These are phyloP conservation scores for Amyelois transitella DNA, from an alignment of 1,140 invertebrate species.

Conservation along the genomic window DNA sequence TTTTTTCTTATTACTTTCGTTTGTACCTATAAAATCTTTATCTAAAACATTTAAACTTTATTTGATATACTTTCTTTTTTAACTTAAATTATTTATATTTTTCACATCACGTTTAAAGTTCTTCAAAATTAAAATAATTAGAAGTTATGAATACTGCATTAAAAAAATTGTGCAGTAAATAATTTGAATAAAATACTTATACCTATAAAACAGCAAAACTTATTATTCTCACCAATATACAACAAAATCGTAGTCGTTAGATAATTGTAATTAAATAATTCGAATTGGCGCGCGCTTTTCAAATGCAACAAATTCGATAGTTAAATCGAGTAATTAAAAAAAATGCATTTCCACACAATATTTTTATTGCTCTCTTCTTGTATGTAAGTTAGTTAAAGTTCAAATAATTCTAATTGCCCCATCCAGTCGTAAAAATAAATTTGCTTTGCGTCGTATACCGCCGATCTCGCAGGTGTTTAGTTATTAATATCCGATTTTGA, in stretches of 20 bases:
- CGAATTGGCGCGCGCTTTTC: neutral
- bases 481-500: slow-evolving; percentile 25
- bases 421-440: neutral
- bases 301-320: neutral
- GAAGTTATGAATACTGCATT: no score
- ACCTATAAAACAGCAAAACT: neutral
- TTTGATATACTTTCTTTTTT: no score
- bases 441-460: neutral
- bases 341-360: slow-evolving; percentile 1
- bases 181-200: neutral
- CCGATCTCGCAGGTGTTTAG: slow-evolving; percentile 20
- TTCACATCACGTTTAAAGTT: no score
- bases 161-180: no score
- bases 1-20: no score
- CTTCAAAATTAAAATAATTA: no score
- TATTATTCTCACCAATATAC: neutral
- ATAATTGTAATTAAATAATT: neutral
- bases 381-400: slow-evolving; percentile 2
- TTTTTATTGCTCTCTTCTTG: slow-evolving; percentile 3
- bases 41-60: no score
- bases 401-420: slow-evolving; percentile 4
- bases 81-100: no score
- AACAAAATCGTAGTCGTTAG: neutral
- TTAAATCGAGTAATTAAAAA: neutral
- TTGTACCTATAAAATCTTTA: no score